phyloP scores from a whole-genome alignment of 2,888 invertebrate genomes.

The Nasonovia ribisnigri region DNA sequence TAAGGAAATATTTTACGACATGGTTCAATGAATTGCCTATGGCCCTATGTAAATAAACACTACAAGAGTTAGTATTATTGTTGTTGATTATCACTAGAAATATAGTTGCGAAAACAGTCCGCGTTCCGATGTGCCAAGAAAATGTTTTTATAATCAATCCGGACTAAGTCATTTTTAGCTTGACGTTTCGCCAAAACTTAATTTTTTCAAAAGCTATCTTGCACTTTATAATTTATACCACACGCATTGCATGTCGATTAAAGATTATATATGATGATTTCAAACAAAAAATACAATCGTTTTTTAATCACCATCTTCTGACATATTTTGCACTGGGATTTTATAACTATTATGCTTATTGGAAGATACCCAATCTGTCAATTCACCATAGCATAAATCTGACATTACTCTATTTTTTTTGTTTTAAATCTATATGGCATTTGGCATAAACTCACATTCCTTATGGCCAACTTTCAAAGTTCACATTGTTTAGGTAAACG shows the following conservation, averaged over 20 bases:
- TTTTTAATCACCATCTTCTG: conserved; percentile 20
- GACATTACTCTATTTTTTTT: conserved; percentile 23
- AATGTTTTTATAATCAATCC: conserved; percentile 64
- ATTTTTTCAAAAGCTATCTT: conserved; percentile 47
- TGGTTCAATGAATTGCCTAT: conserved; percentile 23
- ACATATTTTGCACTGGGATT: not conserved
- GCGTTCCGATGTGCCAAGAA: conserved; percentile 61
- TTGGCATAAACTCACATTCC: conserved; percentile 44
- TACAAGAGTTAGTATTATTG: conserved; percentile 1
- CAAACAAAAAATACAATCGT: conserved; percentile 32
- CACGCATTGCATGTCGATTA: conserved; percentile 30
- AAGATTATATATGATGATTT: conserved; percentile 31
- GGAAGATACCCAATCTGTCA: conserved; percentile 58
- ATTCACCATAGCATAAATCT: conserved; percentile 31
- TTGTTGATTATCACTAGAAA: conserved; percentile 60
- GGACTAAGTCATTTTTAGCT: conserved; percentile 62
- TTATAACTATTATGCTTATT: conserved; percentile 24
- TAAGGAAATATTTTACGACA: conserved; percentile 30
- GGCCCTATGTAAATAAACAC: conserved; percentile 35
- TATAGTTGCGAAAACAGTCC: conserved; percentile 58
- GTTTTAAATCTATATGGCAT: not conserved
- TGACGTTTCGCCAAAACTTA: conserved; percentile 56
- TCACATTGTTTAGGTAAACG: conserved; percentile 38
- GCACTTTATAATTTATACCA: not conserved
- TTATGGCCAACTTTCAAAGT: conserved; percentile 31